These are phyloP conservation scores for Schizopygopsis pylzovi DNA, from an alignment of 2,797 vertebrate genomes.

Conservation along the genomic window DNA sequence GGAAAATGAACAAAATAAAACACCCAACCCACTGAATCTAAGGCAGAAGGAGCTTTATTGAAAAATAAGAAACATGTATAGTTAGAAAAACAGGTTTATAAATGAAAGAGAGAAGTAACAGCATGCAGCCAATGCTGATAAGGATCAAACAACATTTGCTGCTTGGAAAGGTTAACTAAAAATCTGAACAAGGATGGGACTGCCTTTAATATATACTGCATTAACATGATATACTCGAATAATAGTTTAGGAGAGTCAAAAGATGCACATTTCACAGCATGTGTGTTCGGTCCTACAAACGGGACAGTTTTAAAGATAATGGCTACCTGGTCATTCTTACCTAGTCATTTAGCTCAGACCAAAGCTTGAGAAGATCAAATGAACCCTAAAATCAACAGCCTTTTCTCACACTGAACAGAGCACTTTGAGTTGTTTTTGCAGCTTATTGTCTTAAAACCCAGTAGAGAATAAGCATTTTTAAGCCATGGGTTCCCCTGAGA, in stretches of 20 bases:
- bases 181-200: not conserved
- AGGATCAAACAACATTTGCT: slow-evolving; percentile 2
- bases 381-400: slow-evolving; percentile 31
- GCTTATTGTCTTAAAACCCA: not conserved
- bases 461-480: not conserved
- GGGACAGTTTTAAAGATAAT: slow-evolving; percentile 38
- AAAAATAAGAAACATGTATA: slow-evolving; percentile 40
- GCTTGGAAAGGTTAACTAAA: not conserved
- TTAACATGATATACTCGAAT: not conserved
- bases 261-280: slow-evolving; percentile 12
- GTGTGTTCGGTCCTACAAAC: not conserved
- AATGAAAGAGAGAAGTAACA: slow-evolving; percentile 13
- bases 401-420: slow-evolving; percentile 30
- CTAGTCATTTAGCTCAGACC: slow-evolving; percentile 57
- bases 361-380: slow-evolving; percentile 36
- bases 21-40: slow-evolving; percentile 52
- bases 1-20: slow-evolving; percentile 53
- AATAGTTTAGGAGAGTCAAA: not conserved
- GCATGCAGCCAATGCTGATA: slow-evolving; percentile 48
- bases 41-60: slow-evolving; percentile 49
- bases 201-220: not conserved
- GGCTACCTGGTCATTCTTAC: slow-evolving; percentile 42
- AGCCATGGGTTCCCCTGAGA: not conserved
- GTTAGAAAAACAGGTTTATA: slow-evolving; percentile 41
- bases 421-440: not conserved